These are phyloP conservation scores for Muscicapa adusta DNA, from an alignment of 2,113 vertebrate species.

Conservation along the genomic window DNA sequence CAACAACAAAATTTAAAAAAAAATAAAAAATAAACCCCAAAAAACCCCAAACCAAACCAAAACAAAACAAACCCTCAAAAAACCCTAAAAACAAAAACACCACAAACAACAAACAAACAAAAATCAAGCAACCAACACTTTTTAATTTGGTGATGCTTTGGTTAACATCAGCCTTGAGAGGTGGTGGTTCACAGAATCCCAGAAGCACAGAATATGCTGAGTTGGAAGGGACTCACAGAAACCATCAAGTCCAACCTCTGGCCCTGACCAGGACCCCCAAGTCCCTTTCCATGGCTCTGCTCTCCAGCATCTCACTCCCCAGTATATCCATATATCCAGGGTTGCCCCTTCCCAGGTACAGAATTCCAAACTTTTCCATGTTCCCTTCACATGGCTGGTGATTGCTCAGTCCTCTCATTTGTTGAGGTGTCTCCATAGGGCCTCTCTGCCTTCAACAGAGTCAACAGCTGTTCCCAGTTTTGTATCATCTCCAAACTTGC, in stretches of 20 bases:
- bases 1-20: not conserved
- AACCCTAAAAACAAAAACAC: too few relatives aligned
- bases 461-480: not conserved
- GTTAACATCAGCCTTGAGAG: not conserved
- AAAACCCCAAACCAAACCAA: too few relatives aligned
- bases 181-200: not conserved
- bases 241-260: not conserved
- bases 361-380: accelerated
- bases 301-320: not conserved
- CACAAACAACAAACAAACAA: too few relatives aligned
- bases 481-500: not conserved
- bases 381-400: not conserved
- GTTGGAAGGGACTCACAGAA: not conserved
- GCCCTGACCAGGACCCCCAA: not conserved
- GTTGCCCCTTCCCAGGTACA: not conserved
- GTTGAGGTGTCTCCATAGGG: not conserved
- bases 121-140: not conserved
- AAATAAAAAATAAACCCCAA: too few relatives aligned
- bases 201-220: not conserved
- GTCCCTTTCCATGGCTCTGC: accelerated
- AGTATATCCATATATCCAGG: accelerated
- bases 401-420: not conserved
- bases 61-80: too few relatives aligned
- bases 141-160: not conserved
- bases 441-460: accelerated